Evolutionary conservation across 1,140 invertebrate genomes (phyloP), one percentile per base, ranked within the genome.

Genomic region (Rhopalosiphum padi): DNA sequence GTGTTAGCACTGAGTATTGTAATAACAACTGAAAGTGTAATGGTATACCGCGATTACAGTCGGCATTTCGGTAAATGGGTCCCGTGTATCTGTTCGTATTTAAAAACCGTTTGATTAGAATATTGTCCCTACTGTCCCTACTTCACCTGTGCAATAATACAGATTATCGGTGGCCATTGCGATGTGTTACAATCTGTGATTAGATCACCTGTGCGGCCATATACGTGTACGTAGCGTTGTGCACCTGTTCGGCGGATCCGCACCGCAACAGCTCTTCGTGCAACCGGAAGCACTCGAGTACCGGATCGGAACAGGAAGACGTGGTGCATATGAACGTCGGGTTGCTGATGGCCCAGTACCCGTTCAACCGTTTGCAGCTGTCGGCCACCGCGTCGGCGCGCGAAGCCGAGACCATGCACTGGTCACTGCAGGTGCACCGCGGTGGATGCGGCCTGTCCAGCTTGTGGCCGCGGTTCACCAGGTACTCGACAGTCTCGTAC

Each of bases 241-340:
- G 96, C 94, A 97, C 96, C 35, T 95, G 96, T 86, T 96, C 96
- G 60, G 96, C 94, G 0, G 94, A 87, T 4, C 96, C 95, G 53
- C 96, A 96, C 9, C 94, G 94, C 5, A 94, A 95, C 30, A 97
- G 94, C 93, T 97, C 97, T 4, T 95, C 94, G 0, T 96, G 95
- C 35, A 97, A 95, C 93, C 96, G 95, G 94, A 97, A 97, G 1
- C 96, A 96, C 35, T 96, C 95, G 22, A 97, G 95, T 83, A 97
- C 96, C 0, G 97, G 97, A 95, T 97, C 97, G 55, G 96, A n/a
- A 77, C 60, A 95, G 53, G 96, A 95, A 0, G 96, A 96, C 0
- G 96, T 96, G 94, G 97, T 96, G 51, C 96, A 97, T 93, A 97
- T 96, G 94, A 97, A 97, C 0, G 96, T 96, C 0, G 97, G 97